These are phyloP conservation scores for Hylomyscus alleni DNA, from an alignment of 2,797 vertebrate genomes.

Conservation along the genomic window DNA sequence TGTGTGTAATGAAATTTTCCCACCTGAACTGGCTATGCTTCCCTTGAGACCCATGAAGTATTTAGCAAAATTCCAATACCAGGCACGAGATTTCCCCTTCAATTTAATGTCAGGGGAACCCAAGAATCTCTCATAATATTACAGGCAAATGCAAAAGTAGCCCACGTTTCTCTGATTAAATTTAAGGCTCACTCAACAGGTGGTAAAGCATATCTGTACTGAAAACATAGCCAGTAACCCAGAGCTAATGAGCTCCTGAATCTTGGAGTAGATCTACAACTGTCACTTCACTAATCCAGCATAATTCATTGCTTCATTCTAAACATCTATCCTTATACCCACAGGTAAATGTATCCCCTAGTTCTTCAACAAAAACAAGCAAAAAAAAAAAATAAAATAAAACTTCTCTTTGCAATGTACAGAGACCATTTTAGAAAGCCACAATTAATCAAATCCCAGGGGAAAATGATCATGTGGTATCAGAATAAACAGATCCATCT, in stretches of 20 bases:
- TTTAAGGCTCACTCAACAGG: neutral
- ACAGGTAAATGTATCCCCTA: neutral
- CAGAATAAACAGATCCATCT: neutral
- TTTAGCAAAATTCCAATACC: neutral
- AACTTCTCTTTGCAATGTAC: neutral
- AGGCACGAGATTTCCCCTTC: neutral
- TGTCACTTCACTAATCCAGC: neutral
- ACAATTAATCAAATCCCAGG: neutral
- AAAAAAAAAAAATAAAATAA: no score
- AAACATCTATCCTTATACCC: neutral
- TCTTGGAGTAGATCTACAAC: neutral
- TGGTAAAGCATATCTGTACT: neutral
- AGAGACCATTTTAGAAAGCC: neutral
- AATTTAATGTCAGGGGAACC: neutral
- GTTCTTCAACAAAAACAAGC: neutral
- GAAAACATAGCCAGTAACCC: neutral
- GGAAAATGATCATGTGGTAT: neutral
- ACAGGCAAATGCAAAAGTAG: neutral
- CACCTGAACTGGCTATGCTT: neutral
- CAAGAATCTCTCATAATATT: neutral
- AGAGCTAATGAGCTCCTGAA: neutral
- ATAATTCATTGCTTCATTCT: neutral
- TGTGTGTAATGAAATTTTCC: neutral
- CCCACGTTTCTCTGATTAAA: neutral
- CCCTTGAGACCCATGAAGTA: neutral